phyloP scores from a whole-genome alignment of 1,140 invertebrate species.

The Euborellia annulipes region DNA sequence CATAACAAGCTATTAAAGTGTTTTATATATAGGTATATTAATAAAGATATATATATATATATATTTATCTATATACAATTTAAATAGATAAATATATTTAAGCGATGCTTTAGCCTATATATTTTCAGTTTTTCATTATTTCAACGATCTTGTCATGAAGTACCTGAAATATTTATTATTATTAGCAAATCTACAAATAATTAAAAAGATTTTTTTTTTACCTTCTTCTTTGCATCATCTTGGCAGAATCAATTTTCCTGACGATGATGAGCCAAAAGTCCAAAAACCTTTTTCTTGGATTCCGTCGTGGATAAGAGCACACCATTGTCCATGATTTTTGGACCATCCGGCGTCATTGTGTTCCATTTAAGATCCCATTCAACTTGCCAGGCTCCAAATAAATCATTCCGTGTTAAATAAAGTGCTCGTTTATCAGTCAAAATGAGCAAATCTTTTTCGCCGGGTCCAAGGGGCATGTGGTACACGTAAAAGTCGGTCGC shows the following conservation, averaged over 20 bases:
- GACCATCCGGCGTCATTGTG: slow-evolving; percentile 32
- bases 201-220: too few species aligned
- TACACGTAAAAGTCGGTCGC: slow-evolving; percentile 73
- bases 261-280: slow-evolving; percentile 30
- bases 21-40: too few species aligned
- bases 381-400: slow-evolving; percentile 70
- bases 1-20: too few species aligned
- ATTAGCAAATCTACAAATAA: too few species aligned
- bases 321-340: slow-evolving; percentile 35
- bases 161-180: too few species aligned
- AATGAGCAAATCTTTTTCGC: slow-evolving; percentile 59
- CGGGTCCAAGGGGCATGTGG: slow-evolving; percentile 50
- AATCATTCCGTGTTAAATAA: slow-evolving; percentile 59
- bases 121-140: too few species aligned
- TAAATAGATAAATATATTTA: too few species aligned
- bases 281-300: slow-evolving; percentile 30
- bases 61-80: too few species aligned
- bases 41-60: too few species aligned
- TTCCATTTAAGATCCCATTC: slow-evolving; percentile 46
- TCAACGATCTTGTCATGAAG: too few species aligned
- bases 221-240: slow-evolving; percentile 20
- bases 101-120: too few species aligned
- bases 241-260: slow-evolving; percentile 33
- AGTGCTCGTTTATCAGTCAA: slow-evolving; percentile 77
- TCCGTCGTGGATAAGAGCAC: slow-evolving; percentile 32